These are phyloP conservation scores for Colletes latitarsis DNA, from an alignment of 1,140 invertebrate species.

Conservation along the genomic window DNA sequence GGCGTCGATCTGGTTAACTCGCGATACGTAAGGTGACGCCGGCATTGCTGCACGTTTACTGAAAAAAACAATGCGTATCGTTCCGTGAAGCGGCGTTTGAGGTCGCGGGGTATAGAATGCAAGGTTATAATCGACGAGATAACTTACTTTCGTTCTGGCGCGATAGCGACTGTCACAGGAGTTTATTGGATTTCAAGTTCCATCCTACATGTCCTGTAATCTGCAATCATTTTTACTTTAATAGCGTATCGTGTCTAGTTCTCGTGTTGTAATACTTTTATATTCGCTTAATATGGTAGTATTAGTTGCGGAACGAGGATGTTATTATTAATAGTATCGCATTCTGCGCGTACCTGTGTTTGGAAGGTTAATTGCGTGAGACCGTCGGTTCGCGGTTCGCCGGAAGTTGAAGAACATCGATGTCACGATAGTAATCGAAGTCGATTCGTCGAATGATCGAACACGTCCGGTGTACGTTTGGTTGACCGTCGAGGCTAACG, in stretches of 20 bases:
- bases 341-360: background rate
- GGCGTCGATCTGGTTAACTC: conserved; percentile 78
- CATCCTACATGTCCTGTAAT: no score
- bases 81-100: no score
- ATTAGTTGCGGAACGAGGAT: background rate
- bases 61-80: background rate
- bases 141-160: background rate
- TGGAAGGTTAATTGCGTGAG: background rate
- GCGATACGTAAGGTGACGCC: conserved; percentile 70
- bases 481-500: background rate
- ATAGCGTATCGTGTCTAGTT: background rate
- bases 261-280: no score
- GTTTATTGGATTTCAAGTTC: no score
- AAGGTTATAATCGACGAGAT: no score
- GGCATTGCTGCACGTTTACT: conserved; percentile 55
- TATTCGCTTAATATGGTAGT: no score
- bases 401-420: background rate
- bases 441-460: background rate
- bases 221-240: no score
- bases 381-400: background rate
- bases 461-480: background rate
- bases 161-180: no score
- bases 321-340: background rate
- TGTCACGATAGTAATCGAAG: background rate
- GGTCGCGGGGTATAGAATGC: no score